Conservation (phyloP, 1,140 invertebrate species). For the Lordiphosa stackelbergi region DNA sequence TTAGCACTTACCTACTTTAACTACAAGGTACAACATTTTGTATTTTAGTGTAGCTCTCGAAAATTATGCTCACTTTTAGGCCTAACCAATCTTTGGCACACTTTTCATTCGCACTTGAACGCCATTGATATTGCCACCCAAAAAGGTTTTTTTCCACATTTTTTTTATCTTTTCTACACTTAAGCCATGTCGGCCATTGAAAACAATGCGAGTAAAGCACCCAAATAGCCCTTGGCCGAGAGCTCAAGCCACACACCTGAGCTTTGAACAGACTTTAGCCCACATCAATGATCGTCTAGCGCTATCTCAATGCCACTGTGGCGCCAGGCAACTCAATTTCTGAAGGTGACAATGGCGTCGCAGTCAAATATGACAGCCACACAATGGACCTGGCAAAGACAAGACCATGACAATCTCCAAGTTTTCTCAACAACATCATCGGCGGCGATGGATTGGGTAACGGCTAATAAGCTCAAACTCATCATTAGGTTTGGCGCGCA, state of each 20-base stretch:
- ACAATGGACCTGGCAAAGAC: constrained; percentile 37
- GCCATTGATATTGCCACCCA: constrained; percentile 39
- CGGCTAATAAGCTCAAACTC: constrained; percentile 55
- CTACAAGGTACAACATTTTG: not conserved
- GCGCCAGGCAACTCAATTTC: constrained; percentile 53
- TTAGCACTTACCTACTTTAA: too few species aligned
- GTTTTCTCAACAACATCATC: constrained; percentile 28
- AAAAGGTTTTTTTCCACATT: constrained; percentile 7
- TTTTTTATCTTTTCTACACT: constrained; percentile 23
- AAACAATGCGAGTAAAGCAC: constrained; percentile 24
- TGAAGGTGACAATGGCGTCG: constrained; percentile 55
- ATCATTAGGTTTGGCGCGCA: constrained; percentile 53
- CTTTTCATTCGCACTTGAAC: constrained; percentile 54
- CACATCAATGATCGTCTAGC: constrained; percentile 40
- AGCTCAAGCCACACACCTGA: constrained; percentile 16
- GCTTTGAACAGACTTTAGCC: constrained; percentile 57
- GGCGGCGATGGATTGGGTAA: constrained; percentile 42
- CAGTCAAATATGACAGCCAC: constrained; percentile 32
- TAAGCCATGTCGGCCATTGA: constrained; percentile 54
- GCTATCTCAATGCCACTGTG: constrained; percentile 65
- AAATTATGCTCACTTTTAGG: constrained; percentile 42
- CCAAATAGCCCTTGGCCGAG: constrained; percentile 27
- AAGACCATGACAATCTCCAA: constrained; percentile 54
- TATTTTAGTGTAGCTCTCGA: constrained; percentile 19
- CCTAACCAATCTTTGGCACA: constrained; percentile 62